Evolutionary conservation across 2,888 invertebrate genomes (phyloP), one percentile per base, ranked within the genome.

Genomic region (Sinelater perroti): DNA sequence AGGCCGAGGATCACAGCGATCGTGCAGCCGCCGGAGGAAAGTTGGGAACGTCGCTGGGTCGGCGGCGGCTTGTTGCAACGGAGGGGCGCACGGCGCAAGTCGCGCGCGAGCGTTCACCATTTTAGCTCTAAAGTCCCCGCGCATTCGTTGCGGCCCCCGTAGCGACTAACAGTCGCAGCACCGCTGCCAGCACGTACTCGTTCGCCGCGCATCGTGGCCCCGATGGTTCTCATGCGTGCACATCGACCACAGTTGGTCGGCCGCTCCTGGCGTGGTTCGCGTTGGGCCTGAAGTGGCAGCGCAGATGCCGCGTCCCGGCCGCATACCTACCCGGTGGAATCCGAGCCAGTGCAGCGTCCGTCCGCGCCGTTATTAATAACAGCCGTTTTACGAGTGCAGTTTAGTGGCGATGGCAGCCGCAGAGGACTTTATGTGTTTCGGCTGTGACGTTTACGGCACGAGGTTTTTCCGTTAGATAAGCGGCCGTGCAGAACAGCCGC

Each of bases 131-230:
- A 35, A 54, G 54, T 46, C 60, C 60, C 60, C 54, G 49, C 42
- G 56, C 55, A 58, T 62, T 62, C 54, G 60, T 60, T 57, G 50
- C 56, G 46, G 56, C 47, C 45, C 52, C 52, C 49, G 53, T 33
- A 49, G 30, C 44, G 24, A 28, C 24, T 31, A 30, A 42, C 46
- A 54, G 57, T 53, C 47, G 30, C 47, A 14, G 46, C 45, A 13
- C 13, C 31, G 42, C 26, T 14, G 44, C 24, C 33, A 51, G 56
- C 40, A 28, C 46, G 50, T 44, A 8, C 53, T 40, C 47, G 38
- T 28, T 35, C 42, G 44, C 46, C 30, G 52, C 46, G 33, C 36
- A 52, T 26, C 35, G 40, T 54, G 30, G 44, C 58, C 14, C 18
- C 40, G 38, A 14, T 38, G 20, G 38, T 20, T 38, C 20, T 7